A percentile compares a stretch with the other conserved stretches of the same genome.
Conservation (phyloP, 2,797 vertebrate species). For the Ctenochaetus hawaiiensis region DNA sequence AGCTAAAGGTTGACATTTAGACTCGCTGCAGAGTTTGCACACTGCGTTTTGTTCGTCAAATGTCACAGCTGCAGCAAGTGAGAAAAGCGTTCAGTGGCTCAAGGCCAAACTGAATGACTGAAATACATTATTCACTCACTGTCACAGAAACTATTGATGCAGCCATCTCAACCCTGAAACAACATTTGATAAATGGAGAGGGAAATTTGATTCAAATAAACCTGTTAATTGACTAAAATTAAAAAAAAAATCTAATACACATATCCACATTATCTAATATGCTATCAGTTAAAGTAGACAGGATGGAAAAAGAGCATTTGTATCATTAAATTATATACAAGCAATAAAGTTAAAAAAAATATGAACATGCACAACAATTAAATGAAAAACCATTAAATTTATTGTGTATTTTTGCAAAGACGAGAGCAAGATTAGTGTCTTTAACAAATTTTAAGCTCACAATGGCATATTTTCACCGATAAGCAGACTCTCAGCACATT, state of each 20-base stretch:
- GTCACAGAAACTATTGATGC: background rate
- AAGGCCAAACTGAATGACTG: constrained; percentile 18
- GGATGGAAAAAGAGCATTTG: background rate
- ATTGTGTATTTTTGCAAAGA: background rate
- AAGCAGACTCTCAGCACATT: constrained; percentile 12
- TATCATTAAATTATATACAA: constrained; percentile 1
- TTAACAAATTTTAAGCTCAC: background rate
- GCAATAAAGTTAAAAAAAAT: background rate
- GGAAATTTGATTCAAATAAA: constrained; percentile 7
- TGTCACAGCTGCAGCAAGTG: constrained; percentile 30
- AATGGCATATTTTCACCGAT: background rate
- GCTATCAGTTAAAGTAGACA: background rate
- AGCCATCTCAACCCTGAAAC: background rate
- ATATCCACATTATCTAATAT: background rate
- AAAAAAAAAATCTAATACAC: background rate
- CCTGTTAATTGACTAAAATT: constrained; percentile 33
- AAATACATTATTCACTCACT: constrained; percentile 34
- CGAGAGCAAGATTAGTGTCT: background rate
- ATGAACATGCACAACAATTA: background rate
- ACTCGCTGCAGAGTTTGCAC: constrained; percentile 11
- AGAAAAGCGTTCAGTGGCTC: constrained; percentile 10
- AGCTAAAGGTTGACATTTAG: constrained; percentile 45
- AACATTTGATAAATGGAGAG: background rate
- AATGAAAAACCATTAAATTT: background rate
- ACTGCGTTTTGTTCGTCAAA: constrained; percentile 15